A percentile compares a stretch with the other conserved stretches of the same genome.
phyloP scores from a whole-genome alignment of 37 sponge, comb jelly and placozoan genomes.

The Eunapius fragilis region DNA sequence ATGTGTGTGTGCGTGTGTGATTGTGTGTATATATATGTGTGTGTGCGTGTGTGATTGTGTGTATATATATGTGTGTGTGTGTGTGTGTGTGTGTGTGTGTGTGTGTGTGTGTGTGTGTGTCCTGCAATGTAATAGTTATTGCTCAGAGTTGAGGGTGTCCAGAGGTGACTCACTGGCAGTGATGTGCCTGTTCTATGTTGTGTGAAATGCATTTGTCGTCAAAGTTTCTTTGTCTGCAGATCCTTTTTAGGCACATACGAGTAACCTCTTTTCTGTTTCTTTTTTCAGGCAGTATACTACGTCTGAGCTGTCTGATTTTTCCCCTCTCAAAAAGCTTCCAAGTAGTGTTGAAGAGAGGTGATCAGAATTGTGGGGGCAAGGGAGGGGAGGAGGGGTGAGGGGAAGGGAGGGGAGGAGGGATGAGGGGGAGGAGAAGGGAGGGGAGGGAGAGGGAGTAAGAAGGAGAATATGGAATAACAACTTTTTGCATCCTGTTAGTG shows the following conservation, averaged over 20 bases:
- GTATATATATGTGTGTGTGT: too few species aligned
- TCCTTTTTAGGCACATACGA: too few species aligned
- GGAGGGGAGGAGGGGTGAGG: neutral
- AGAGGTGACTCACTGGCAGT: too few species aligned
- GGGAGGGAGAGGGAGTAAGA: neutral
- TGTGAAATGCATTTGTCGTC: too few species aligned
- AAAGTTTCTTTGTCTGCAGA: too few species aligned
- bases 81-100: too few species aligned
- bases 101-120: too few species aligned
- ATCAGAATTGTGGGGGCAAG: neutral
- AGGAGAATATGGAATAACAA: neutral
- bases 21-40: neutral
- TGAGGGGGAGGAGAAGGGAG: neutral
- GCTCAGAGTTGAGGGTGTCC: too few species aligned
- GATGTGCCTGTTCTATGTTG: too few species aligned
- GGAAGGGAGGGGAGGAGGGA: neutral
- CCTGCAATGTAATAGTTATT: too few species aligned
- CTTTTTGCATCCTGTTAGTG: neutral
- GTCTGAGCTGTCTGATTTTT: conserved; percentile 19
- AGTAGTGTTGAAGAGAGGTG: conserved; percentile 9
- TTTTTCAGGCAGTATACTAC: conserved; percentile 5
- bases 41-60: neutral
- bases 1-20: conserved; percentile 13
- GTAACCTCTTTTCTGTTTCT: neutral
- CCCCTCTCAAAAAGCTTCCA: conserved; percentile 27